Evolutionary conservation across 2,888 invertebrate species (phyloP).

Genomic region (Apomyelois bistriatella): DNA sequence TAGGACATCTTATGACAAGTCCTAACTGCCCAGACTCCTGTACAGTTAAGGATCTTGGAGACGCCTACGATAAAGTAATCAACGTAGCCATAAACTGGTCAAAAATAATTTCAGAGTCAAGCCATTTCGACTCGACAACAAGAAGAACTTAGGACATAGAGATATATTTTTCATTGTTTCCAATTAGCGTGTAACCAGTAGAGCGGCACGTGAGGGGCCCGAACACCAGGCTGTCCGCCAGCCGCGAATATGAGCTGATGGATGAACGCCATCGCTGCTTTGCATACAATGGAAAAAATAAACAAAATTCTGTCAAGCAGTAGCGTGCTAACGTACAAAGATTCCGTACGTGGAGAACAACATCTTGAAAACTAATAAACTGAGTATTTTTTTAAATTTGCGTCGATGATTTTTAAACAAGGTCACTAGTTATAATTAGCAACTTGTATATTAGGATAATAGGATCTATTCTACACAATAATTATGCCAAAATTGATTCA

Average conservation of each 20-base stretch:
- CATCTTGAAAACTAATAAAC: background rate
- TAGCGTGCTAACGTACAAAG: background rate
- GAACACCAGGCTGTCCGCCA: conserved; percentile 41
- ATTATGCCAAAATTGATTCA: too few species aligned
- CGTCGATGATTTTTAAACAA: too few species aligned
- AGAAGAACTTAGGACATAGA: conserved; percentile 9
- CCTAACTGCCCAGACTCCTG: too few species aligned
- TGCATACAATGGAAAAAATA: conserved; percentile 74
- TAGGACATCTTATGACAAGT: too few species aligned
- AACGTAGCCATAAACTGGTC: too few species aligned
- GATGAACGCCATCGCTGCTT: conserved; percentile 64
- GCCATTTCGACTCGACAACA: background rate
- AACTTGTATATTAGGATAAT: too few species aligned
- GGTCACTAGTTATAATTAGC: too few species aligned
- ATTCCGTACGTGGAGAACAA: conserved; percentile 29
- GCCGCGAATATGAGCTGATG: conserved; percentile 75
- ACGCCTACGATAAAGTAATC: too few species aligned
- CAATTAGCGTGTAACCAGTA: conserved; percentile 52
- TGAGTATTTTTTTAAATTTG: too few species aligned
- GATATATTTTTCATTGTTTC: conserved; percentile 33
- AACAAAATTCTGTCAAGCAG: background rate
- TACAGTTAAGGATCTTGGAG: too few species aligned
- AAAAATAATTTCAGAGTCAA: too few species aligned
- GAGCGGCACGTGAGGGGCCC: conserved; percentile 47
- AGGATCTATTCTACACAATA: too few species aligned